phyloP scores from a whole-genome alignment of 2,113 vertebrate genomes.

The Bubo blakistoni region DNA sequence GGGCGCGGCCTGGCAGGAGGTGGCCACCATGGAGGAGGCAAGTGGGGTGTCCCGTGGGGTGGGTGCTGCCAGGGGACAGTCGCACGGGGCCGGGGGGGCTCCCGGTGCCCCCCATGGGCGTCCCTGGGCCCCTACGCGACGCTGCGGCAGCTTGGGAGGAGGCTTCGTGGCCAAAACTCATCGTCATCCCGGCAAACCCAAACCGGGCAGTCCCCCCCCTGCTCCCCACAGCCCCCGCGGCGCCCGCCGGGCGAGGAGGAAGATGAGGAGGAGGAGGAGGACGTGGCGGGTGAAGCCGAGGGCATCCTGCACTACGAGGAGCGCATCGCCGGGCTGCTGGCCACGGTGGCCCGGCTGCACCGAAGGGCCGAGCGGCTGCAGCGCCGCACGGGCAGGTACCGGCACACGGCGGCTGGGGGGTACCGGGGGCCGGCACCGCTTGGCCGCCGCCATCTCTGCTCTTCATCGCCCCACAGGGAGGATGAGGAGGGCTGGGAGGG shows the following conservation, averaged over 20 bases:
- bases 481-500: neutral
- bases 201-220: neutral
- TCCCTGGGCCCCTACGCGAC: no score
- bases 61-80: neutral
- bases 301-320: slow-evolving; percentile 66
- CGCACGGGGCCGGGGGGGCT: fast-evolving
- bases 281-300: neutral
- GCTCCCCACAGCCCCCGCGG: neutral
- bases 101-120: neutral
- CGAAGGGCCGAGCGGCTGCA: slow-evolving; percentile 71
- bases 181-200: no score
- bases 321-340: slow-evolving; percentile 57
- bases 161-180: neutral
- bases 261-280: neutral
- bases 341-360: slow-evolving; percentile 66
- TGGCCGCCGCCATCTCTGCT: neutral
- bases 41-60: neutral
- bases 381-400: neutral
- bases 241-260: neutral
- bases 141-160: no score
- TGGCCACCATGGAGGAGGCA: neutral
- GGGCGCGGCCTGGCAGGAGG: neutral
- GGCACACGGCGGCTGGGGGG: fast-evolving
- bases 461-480: slow-evolving; percentile 30
- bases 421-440: fast-evolving